Conservation (phyloP, 2,888 invertebrate species). For the Hydraecia micacea region DNA sequence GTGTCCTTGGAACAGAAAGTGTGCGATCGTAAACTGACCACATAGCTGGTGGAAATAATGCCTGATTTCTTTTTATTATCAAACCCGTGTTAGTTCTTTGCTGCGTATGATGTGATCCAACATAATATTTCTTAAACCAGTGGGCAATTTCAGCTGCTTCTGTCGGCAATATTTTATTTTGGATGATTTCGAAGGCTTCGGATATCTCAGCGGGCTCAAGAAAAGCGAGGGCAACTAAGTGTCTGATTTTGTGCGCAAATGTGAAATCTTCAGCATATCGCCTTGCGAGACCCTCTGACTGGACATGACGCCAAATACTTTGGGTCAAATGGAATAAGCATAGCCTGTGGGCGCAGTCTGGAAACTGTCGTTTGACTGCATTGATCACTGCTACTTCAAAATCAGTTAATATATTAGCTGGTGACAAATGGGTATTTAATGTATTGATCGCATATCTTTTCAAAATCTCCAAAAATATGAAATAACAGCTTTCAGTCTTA, state of each 20-base stretch:
- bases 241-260: constrained; percentile 44
- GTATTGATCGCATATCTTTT: constrained; percentile 37
- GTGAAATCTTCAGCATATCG: constrained; percentile 33
- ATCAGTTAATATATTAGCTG: constrained; percentile 33
- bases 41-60: constrained; percentile 22
- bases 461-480: constrained; percentile 19
- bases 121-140: constrained; percentile 36
- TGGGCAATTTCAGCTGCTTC: constrained; percentile 35
- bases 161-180: constrained; percentile 22
- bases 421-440: constrained; percentile 30
- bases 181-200: constrained; percentile 25
- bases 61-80: constrained; percentile 13
- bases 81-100: constrained; percentile 13
- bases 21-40: constrained; percentile 24
- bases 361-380: constrained; percentile 33
- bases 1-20: no score
- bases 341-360: constrained; percentile 28
- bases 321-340: constrained; percentile 42
- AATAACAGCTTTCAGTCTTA: background rate
- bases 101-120: constrained; percentile 17
- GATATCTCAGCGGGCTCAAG: constrained; percentile 29
- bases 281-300: constrained; percentile 36
- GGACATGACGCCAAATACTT: constrained; percentile 41
- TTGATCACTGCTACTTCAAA: constrained; percentile 41
- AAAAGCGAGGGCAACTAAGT: constrained; percentile 38